Base-by-base conservation (phyloP, 2,888 invertebrate species). In the Andrena camellia region DNA sequence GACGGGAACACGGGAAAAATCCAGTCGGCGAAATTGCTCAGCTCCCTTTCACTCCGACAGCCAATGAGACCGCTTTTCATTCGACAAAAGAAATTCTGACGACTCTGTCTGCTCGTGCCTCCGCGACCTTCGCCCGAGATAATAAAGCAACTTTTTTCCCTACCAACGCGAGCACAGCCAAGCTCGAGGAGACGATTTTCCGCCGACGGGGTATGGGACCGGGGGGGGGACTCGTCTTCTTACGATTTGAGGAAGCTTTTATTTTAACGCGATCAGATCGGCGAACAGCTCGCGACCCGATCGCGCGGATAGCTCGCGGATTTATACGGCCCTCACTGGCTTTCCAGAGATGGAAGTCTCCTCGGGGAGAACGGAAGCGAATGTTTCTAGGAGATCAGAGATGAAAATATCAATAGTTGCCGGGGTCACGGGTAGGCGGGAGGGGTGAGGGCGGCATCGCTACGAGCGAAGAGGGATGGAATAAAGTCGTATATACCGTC, bases 401-500 rank as follows among this genome's bases (percentile, higher is more conserved):
- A 73, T 81, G 81, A 75, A 76, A 82, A 75, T 76, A 73, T 81
- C 75, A 66, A 81, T 71, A 71, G 81, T 75, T 66, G 59, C 42
- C 48, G 64, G 66, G 13, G 7, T 10, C 10, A 23, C 42, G 23
- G 26, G 20, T 4, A n/a, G 54, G 48, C 31, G 48, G 66, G 29
- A 60, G 42, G 42, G 42, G 42, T 2, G 13, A 42, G 42, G 42
- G 42, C 42, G 60, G 68, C 63, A 82, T 74, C 67, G 82, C 31
- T 63, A 57, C 60, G 52, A 77, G 62, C 66, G 78, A 74, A 71
- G 69, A 50, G 68, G 83, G 83, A 82, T 74, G 78, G 78, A 82
- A 78, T 82, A 78, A 83, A 83, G 70, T 81, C 78, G 60, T 79
- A 73, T 79, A 73, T 78, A 76, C 54, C 86, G 82, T 64, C 83